Evolutionary conservation across 1,140 invertebrate species (phyloP).

Genomic region (Protaetia brevitarsis): DNA sequence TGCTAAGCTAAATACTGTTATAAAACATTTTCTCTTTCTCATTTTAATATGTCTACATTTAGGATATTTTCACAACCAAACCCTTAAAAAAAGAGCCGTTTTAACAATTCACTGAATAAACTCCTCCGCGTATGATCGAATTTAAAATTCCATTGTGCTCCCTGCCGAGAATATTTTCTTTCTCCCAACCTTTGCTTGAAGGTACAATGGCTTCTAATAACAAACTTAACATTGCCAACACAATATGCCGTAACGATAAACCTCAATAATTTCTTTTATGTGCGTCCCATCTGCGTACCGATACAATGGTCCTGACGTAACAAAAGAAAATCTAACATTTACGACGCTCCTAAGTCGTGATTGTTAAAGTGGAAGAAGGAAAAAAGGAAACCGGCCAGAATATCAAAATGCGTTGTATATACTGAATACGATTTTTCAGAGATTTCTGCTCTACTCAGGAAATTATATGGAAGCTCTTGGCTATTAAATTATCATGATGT

Average conservation of each 20-base stretch:
- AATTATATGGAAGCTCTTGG: no score
- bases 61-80: no score
- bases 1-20: no score
- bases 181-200: neutral
- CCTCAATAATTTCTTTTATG: neutral
- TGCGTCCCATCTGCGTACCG: neutral
- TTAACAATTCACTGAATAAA: neutral
- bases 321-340: neutral
- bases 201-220: neutral
- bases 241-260: neutral
- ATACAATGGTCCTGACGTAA: neutral
- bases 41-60: no score
- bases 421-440: no score
- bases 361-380: no score
- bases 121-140: neutral
- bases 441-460: no score
- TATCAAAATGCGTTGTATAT: neutral
- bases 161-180: neutral
- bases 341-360: neutral
- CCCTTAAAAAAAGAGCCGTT: neutral
- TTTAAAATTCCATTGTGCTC: neutral
- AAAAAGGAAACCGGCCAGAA: neutral
- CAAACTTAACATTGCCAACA: neutral
- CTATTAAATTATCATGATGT: no score
- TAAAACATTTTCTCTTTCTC: no score